These are phyloP conservation scores for Perccottus glenii DNA, from an alignment of 2,113 vertebrate species.

Conservation along the genomic window DNA sequence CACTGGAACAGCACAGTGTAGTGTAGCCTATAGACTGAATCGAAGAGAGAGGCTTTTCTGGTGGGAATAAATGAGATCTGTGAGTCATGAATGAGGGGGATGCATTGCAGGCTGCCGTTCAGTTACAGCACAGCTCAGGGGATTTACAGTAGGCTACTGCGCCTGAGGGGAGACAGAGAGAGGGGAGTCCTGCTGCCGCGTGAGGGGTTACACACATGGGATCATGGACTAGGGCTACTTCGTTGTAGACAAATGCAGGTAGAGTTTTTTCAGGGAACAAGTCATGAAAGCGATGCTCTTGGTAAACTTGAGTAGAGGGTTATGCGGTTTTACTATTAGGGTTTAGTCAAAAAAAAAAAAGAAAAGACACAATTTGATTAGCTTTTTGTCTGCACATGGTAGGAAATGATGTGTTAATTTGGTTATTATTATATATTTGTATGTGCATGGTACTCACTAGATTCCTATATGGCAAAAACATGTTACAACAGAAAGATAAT, in stretches of 20 bases:
- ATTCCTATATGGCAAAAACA: too few relatives aligned
- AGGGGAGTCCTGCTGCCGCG: not conserved
- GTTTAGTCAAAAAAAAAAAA: too few relatives aligned
- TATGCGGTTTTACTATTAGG: not conserved
- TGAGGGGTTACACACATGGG: not conserved
- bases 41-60: slow-evolving; percentile 1
- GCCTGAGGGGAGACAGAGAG: too few relatives aligned
- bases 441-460: too few relatives aligned
- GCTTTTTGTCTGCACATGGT: too few relatives aligned
- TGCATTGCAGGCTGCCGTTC: slow-evolving; percentile 31
- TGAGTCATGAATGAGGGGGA: slow-evolving; percentile 40
- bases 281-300: slow-evolving; percentile 6
- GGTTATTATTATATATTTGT: too few relatives aligned
- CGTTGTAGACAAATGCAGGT: not conserved
- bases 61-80: slow-evolving; percentile 4
- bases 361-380: too few relatives aligned
- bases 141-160: not conserved
- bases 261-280: not conserved
- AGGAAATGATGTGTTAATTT: too few relatives aligned
- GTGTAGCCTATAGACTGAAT: slow-evolving; percentile 1
- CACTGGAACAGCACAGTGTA: slow-evolving; percentile 18
- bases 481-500: too few relatives aligned
- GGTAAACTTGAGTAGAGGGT: not conserved
- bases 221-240: not conserved
- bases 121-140: slow-evolving; percentile 36